A percentile compares a stretch with the other conserved stretches of the same genome.
Evolutionary conservation across 2,113 vertebrate genomes (phyloP).

Genomic region (Condylura cristata): DNA sequence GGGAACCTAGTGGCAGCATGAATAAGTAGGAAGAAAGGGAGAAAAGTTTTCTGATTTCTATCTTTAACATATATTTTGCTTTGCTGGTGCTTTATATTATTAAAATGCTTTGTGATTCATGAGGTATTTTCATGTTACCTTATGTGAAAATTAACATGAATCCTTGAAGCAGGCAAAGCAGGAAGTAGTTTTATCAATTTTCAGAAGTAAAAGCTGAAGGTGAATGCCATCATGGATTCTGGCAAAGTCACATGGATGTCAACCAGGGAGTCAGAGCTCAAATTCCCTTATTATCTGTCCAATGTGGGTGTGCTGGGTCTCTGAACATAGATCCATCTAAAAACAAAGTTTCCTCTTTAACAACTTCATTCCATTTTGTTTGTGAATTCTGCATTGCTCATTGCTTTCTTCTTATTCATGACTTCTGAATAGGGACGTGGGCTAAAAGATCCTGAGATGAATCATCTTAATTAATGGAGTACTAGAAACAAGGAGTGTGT

Average conservation of each 20-base stretch:
- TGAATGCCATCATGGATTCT: neutral
- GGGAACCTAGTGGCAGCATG: neutral
- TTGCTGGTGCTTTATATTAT: neutral
- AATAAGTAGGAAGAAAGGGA: neutral
- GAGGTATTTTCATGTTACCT: neutral
- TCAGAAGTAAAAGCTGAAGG: neutral
- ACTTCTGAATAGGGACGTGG: neutral
- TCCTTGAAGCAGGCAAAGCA: neutral
- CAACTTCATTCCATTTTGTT: neutral
- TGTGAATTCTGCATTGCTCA: slow-evolving; percentile 17
- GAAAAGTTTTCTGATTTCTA: neutral
- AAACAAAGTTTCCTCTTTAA: neutral
- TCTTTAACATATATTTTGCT: neutral
- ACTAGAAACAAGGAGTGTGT: neutral
- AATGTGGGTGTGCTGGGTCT: neutral
- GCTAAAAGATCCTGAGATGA: slow-evolving; percentile 24
- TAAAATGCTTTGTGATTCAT: neutral
- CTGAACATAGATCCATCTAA: neutral
- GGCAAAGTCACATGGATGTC: neutral
- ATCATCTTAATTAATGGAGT: neutral
- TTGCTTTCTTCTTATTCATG: slow-evolving; percentile 29
- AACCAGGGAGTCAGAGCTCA: neutral
- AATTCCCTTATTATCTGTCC: neutral
- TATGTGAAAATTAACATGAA: neutral
- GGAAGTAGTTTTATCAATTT: neutral